Conservation (phyloP, 2,797 vertebrate genomes). For the Sternotherus odoratus region DNA sequence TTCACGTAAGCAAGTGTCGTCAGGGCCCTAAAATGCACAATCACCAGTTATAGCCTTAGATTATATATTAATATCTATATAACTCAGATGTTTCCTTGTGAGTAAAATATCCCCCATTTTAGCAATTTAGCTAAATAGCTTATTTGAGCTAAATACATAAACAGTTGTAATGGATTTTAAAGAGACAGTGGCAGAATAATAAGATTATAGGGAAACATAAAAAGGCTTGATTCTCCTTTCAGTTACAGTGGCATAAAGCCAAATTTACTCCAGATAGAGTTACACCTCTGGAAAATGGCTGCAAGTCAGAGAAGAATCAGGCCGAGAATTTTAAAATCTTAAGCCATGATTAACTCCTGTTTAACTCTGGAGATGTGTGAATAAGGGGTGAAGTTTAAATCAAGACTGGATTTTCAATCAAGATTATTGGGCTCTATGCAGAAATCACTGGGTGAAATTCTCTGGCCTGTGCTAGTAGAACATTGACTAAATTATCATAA, state of each 20-base stretch:
- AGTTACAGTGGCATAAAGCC: not conserved
- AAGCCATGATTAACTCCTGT: not conserved
- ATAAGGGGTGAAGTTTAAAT: not conserved
- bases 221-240: not conserved
- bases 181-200: slow-evolving; percentile 44
- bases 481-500: not conserved
- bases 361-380: not conserved
- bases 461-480: not conserved
- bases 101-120: slow-evolving; percentile 67
- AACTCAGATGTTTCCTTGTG: slow-evolving; percentile 66
- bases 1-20: slow-evolving; percentile 62
- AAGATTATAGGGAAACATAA: slow-evolving; percentile 28
- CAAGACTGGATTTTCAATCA: not conserved
- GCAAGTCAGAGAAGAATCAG: not conserved
- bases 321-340: not conserved
- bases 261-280: not conserved
- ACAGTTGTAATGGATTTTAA: slow-evolving; percentile 61
- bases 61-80: not conserved
- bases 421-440: not conserved
- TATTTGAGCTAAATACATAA: slow-evolving; percentile 64
- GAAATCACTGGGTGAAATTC: not conserved
- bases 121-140: slow-evolving; percentile 75
- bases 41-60: slow-evolving; percentile 72
- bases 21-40: slow-evolving; percentile 74
- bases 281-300: not conserved